Conservation (phyloP, 1,140 invertebrate species). For the Sinonovacula constricta region DNA sequence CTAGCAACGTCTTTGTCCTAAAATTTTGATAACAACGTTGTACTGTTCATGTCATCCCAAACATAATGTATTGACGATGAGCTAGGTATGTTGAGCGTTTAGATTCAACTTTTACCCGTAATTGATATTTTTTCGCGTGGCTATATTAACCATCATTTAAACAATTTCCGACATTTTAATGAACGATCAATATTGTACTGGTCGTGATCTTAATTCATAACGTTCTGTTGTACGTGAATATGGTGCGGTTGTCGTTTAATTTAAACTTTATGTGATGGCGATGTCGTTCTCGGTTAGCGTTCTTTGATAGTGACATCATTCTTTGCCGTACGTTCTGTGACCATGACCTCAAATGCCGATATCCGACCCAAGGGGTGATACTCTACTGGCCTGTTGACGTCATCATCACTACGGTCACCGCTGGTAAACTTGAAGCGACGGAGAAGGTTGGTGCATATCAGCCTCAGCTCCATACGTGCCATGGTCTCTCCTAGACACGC, state of each 20-base stretch:
- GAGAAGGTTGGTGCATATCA: conserved; percentile 9
- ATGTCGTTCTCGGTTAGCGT: background rate
- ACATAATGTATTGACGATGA: no score
- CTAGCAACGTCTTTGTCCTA: no score
- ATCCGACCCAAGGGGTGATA: conserved; percentile 3
- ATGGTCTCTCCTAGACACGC: conserved; percentile 22
- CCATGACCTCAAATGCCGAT: conserved; percentile 4
- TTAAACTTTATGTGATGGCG: background rate
- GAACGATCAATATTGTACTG: background rate
- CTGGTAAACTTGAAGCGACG: background rate
- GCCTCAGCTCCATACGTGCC: conserved; percentile 6
- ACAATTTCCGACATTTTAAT: no score
- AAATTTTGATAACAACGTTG: no score
- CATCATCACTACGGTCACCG: background rate
- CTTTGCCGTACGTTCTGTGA: background rate
- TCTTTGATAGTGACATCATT: background rate
- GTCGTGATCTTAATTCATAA: background rate
- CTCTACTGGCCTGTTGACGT: background rate
- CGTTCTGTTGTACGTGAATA: background rate
- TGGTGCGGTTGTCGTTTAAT: background rate
- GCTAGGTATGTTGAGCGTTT: no score
- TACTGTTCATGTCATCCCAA: no score
- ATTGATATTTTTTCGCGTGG: no score
- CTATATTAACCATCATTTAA: no score
- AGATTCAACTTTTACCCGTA: no score